Conservation (phyloP, 2,797 vertebrate genomes). For the Leuciscus waleckii region DNA sequence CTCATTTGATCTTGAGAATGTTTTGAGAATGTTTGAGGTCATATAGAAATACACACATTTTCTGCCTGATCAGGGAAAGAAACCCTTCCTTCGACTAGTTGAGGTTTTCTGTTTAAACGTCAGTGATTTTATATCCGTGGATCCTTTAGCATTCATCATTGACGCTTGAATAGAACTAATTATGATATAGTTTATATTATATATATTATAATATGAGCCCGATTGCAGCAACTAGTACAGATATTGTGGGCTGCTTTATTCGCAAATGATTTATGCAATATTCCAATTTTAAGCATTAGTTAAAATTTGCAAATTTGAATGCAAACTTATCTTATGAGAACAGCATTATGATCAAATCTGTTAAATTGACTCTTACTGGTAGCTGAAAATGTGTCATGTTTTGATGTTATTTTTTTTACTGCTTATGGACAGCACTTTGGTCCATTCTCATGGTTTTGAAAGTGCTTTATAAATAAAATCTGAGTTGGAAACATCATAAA, state of each 20-base stretch:
- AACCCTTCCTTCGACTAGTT: not conserved
- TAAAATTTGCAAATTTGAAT: not conserved
- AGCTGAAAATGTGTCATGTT: too few species aligned
- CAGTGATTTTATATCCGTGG: not conserved
- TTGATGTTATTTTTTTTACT: too few species aligned
- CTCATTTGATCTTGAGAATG: not conserved
- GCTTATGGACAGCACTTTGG: too few species aligned
- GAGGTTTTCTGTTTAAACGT: not conserved
- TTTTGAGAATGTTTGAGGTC: not conserved
- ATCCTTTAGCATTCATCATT: not conserved
- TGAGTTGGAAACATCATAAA: not conserved
- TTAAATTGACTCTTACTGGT: not conserved
- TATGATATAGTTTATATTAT: too few species aligned
- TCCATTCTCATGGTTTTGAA: too few species aligned
- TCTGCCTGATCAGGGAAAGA: not conserved
- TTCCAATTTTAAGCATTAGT: not conserved
- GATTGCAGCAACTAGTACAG: too few species aligned
- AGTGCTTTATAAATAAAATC: too few species aligned
- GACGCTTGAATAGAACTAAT: too few species aligned
- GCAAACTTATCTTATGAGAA: too few species aligned
- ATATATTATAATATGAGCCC: too few species aligned
- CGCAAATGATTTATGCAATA: not conserved
- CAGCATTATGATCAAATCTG: not conserved
- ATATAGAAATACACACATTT: not conserved
- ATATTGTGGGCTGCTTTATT: not conserved